These are phyloP conservation scores for Macroramphosus scolopax DNA, from an alignment of 2,797 vertebrate genomes.

Conservation along the genomic window DNA sequence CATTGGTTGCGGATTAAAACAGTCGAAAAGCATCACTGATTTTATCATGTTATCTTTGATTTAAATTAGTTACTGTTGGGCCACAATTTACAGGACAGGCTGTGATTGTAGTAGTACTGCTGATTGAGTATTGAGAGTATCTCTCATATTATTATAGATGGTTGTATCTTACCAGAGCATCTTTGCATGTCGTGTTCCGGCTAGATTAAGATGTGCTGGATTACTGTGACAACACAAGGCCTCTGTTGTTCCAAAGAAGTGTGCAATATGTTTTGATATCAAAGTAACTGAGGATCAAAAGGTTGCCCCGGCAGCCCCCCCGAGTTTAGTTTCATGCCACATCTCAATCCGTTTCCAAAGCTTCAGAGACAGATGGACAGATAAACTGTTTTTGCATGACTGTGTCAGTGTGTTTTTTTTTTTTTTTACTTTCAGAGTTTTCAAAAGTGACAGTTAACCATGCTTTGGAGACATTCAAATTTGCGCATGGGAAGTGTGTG, in stretches of 20 bases:
- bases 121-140: no score
- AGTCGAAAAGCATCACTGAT: not conserved
- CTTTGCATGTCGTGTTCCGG: no score
- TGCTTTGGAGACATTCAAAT: conserved; percentile 11
- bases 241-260: not conserved
- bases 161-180: no score
- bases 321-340: conserved; percentile 2
- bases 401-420: conserved; percentile 5
- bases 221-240: not conserved
- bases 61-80: not conserved
- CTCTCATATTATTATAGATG: no score
- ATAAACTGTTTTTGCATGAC: not conserved
- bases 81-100: not conserved
- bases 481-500: conserved; percentile 32
- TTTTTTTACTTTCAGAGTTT: no score
- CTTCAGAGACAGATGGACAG: conserved; percentile 1
- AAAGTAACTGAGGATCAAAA: no score
- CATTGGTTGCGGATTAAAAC: conserved; percentile 28
- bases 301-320: not conserved
- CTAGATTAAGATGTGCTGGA: no score
- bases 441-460: conserved; percentile 54
- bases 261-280: not conserved
- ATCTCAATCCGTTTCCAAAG: conserved; percentile 14
- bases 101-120: no score
- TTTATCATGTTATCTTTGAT: no score